Percentiles rank a stretch among this genome's conserved stretches.
Conservation (phyloP, 2,888 invertebrate genomes). For the Nephrotoma guestfalica region DNA sequence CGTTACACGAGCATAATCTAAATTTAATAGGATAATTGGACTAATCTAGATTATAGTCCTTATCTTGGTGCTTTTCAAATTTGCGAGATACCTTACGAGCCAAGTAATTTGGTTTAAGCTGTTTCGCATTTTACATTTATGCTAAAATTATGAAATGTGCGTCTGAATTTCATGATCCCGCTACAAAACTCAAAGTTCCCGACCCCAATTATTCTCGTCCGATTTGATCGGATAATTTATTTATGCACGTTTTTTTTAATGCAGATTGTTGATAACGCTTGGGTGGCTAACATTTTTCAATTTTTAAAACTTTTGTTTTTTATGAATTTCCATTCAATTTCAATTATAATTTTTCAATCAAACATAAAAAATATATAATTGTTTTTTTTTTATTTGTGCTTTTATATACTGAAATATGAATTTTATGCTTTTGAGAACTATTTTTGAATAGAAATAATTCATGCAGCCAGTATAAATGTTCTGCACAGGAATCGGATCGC, state of each 20-base stretch:
- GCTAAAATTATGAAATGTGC: no score
- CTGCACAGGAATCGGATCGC: background rate
- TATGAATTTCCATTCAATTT: background rate
- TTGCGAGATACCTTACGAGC: no score
- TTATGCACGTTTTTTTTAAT: background rate
- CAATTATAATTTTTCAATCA: background rate
- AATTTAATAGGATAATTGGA: no score
- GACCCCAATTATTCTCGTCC: no score
- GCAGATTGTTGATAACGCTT: background rate
- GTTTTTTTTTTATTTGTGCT: background rate
- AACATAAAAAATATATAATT: background rate
- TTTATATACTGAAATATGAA: background rate
- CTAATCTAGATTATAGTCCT: no score
- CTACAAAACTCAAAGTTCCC: no score
- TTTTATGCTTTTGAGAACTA: background rate
- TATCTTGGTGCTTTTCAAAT: no score
- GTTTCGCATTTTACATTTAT: no score
- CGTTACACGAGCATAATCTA: no score
- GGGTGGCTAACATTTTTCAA: background rate
- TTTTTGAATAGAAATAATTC: background rate
- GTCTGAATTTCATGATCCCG: no score
- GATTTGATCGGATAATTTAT: no score
- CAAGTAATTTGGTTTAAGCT: no score
- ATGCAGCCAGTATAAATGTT: background rate
- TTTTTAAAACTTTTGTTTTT: background rate